Conservation (phyloP, 2,113 vertebrate genomes). For the Petromus typicus region DNA sequence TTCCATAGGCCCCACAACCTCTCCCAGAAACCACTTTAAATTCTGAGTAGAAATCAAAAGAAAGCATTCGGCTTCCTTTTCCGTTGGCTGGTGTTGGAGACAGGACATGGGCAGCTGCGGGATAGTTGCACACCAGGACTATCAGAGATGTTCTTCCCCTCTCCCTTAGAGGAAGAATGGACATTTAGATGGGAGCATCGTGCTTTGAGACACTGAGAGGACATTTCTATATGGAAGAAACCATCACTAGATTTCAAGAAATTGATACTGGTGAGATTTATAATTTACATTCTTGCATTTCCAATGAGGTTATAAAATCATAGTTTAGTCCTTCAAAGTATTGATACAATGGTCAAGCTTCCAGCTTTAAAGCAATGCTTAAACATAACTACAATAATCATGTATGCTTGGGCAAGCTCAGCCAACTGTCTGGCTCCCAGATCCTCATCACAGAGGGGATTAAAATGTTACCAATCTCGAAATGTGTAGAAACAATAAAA, state of each 20-base stretch:
- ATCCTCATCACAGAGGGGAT: not conserved
- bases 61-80: too few species aligned
- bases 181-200: not conserved
- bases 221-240: not conserved
- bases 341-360: not conserved
- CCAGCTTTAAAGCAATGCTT: not conserved
- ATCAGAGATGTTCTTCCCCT: not conserved
- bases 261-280: not conserved
- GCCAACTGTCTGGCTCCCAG: not conserved
- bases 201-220: not conserved
- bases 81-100: not conserved
- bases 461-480: not conserved
- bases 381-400: too few species aligned
- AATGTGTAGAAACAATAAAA: not conserved
- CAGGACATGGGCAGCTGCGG: not conserved
- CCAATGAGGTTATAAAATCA: not conserved
- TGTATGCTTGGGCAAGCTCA: not conserved
- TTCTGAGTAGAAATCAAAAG: not conserved
- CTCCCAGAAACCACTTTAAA: not conserved
- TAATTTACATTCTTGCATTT: not conserved
- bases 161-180: not conserved
- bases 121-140: not conserved
- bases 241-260: not conserved
- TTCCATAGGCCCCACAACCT: too few species aligned
- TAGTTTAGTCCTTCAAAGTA: not conserved